Conservation (phyloP, 1,140 invertebrate genomes). For the Glomeris maerens region DNA sequence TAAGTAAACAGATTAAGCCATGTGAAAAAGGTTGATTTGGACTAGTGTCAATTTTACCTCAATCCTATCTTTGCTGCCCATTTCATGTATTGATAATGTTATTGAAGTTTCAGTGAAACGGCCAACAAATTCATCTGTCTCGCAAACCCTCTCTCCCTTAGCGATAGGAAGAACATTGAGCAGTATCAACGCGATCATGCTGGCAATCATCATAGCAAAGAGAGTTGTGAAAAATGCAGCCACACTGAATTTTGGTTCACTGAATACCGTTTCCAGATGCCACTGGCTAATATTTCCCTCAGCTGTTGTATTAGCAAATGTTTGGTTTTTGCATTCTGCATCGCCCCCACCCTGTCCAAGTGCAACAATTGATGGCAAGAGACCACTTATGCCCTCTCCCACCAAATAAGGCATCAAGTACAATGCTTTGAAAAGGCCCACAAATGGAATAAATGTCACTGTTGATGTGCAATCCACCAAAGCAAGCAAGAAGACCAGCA, state of each 20-base stretch:
- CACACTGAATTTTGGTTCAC: slow-evolving; percentile 23
- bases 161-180: slow-evolving; percentile 32
- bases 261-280: not conserved
- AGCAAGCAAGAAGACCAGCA: slow-evolving; percentile 61
- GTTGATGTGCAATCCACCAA: slow-evolving; percentile 85
- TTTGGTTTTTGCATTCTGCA: slow-evolving; percentile 30
- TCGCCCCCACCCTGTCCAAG: slow-evolving; percentile 55
- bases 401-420: slow-evolving; percentile 52
- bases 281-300: not conserved
- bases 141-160: slow-evolving; percentile 21
- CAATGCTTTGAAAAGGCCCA: slow-evolving; percentile 59
- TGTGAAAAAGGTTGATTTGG: not conserved
- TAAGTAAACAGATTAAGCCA: not conserved
- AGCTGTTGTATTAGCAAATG: slow-evolving; percentile 13
- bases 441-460: slow-evolving; percentile 77
- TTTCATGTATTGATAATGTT: not conserved
- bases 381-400: slow-evolving; percentile 70
- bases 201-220: slow-evolving; percentile 34
- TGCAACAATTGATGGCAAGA: slow-evolving; percentile 69
- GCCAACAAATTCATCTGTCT: not conserved
- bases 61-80: not conserved
- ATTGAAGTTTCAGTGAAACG: not conserved
- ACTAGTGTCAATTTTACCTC: too few species aligned
- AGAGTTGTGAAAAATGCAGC: slow-evolving; percentile 57
- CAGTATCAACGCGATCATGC: slow-evolving; percentile 34